Conservation (phyloP, 2,113 vertebrate genomes). For the Chaetura pelagica region DNA sequence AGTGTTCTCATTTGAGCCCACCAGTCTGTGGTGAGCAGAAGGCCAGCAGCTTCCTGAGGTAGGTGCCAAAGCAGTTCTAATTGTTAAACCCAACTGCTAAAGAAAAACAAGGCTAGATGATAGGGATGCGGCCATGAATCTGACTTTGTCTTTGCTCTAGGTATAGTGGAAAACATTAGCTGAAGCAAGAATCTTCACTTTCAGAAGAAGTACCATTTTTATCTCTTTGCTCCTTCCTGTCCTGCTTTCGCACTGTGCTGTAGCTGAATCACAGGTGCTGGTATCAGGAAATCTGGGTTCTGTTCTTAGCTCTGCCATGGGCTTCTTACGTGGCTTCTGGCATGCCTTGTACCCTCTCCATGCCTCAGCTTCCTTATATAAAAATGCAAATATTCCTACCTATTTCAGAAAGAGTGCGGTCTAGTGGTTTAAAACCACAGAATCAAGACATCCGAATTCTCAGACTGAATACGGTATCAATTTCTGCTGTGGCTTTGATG, state of each 20-base stretch:
- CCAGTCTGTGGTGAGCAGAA: neutral
- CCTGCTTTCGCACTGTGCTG: neutral
- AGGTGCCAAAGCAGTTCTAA: neutral
- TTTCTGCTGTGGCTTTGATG: constrained; percentile 37
- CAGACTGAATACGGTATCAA: neutral
- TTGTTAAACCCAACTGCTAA: neutral
- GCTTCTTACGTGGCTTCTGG: constrained; percentile 3
- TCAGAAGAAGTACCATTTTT: neutral
- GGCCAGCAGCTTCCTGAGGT: neutral
- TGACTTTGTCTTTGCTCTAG: neutral
- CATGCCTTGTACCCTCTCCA: neutral
- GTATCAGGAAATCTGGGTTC: neutral
- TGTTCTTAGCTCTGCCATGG: constrained; percentile 12
- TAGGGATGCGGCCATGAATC: neutral
- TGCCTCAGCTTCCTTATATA: constrained; percentile 31
- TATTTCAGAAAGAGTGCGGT: constrained; percentile 38
- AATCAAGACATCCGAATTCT: constrained; percentile 16
- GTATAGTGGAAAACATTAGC: neutral
- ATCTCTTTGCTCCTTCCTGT: neutral
- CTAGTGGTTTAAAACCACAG: constrained; percentile 32
- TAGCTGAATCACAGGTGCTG: constrained; percentile 7
- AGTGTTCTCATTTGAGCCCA: constrained; percentile 8
- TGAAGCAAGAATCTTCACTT: constrained; percentile 2
- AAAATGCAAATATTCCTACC: constrained; percentile 55
- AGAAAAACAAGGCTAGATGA: neutral